Evolutionary conservation across 2,797 vertebrate species (phyloP).

Genomic region (Myoxocephalus aenaeus): DNA sequence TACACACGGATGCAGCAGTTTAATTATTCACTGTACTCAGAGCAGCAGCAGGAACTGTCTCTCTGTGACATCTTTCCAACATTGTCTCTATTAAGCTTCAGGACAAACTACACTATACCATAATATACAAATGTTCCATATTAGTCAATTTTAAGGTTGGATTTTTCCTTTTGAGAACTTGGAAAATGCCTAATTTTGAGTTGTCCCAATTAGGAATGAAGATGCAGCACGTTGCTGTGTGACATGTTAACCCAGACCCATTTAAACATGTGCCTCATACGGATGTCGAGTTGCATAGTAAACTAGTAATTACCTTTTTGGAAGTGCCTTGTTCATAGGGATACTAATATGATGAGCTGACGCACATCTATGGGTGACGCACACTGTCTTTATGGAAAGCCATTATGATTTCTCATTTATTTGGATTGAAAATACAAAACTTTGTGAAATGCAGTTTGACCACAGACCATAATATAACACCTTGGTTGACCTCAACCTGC

Average conservation of each 20-base stretch:
- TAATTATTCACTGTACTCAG: conserved; percentile 30
- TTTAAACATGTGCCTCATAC: background rate
- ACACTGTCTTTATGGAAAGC: background rate
- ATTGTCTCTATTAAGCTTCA: conserved; percentile 1
- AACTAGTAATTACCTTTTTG: background rate
- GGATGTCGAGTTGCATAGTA: background rate
- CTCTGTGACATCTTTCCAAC: conserved; percentile 18
- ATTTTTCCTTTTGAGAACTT: background rate
- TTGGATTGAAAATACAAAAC: background rate
- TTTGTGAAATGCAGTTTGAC: background rate
- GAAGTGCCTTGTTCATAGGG: background rate
- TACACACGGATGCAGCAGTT: conserved; percentile 24
- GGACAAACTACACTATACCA: background rate
- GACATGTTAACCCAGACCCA: conserved; percentile 14
- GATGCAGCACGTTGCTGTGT: background rate
- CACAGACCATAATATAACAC: conserved; percentile 3
- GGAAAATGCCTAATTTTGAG: background rate
- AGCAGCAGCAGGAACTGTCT: conserved; percentile 30
- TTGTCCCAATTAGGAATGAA: conserved; percentile 13
- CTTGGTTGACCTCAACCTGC: conserved; percentile 55
- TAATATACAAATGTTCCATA: background rate
- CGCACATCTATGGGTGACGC: background rate
- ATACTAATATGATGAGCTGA: background rate
- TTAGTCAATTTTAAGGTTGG: background rate
- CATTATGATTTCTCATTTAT: background rate